These are phyloP conservation scores for Megastigmus dorsalis DNA, from an alignment of 2,888 invertebrate genomes.

Conservation along the genomic window DNA sequence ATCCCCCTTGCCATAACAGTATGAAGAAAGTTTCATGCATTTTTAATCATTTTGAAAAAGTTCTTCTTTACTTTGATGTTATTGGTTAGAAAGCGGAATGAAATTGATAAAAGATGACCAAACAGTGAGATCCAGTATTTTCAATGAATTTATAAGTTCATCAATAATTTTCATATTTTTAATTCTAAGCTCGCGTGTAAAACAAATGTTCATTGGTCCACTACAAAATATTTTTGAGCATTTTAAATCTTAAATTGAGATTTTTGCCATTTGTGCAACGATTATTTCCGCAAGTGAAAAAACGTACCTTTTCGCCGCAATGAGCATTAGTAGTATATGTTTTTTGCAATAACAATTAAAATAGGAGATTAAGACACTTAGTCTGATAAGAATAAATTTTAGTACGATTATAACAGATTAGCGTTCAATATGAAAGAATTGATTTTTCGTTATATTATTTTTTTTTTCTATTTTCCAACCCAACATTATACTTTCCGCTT, in stretches of 20 bases:
- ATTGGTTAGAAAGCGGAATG: too few relatives aligned
- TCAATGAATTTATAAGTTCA: too few relatives aligned
- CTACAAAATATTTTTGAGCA: conserved; percentile 13
- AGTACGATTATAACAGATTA: conserved; percentile 27
- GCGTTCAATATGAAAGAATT: conserved; percentile 37
- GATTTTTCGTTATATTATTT: conserved; percentile 8
- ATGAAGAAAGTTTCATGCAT: conserved; percentile 14
- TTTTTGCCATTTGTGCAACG: conserved; percentile 8
- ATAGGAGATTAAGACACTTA: conserved; percentile 42
- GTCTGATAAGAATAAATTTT: conserved; percentile 40
- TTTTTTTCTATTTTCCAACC: conserved; percentile 26
- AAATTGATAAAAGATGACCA: too few relatives aligned
- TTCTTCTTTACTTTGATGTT: too few relatives aligned
- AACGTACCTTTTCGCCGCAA: conserved; percentile 16
- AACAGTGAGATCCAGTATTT: too few relatives aligned
- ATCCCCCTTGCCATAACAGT: neutral
- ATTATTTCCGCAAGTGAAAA: conserved; percentile 23
- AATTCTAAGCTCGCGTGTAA: too few relatives aligned
- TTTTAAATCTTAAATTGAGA: conserved; percentile 7
- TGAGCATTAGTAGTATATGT: conserved; percentile 10
- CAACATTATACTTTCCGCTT: conserved; percentile 44
- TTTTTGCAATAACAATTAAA: conserved; percentile 20
- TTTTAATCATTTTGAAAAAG: too few relatives aligned
- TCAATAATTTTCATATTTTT: too few relatives aligned
- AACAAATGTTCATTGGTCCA: conserved; percentile 16